phyloP scores from a whole-genome alignment of 1,140 invertebrate species.

The Venustaconcha ellipsiformis region DNA sequence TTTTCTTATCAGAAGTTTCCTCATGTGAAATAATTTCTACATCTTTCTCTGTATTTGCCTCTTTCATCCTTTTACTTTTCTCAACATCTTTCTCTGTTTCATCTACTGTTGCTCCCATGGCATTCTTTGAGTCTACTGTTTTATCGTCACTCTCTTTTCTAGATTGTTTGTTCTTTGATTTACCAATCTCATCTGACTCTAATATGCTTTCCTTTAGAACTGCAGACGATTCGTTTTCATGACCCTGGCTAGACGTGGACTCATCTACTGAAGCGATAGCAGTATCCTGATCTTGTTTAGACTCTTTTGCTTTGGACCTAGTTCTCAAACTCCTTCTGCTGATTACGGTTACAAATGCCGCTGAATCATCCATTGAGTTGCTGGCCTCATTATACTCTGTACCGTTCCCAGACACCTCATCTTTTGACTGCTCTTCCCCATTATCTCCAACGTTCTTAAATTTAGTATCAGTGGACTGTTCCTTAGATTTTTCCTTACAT shows the following conservation, averaged over 20 bases:
- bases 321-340: no score
- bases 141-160: not conserved
- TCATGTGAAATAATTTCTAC: not conserved
- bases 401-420: not conserved
- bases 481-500: not conserved
- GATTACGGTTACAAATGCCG: no score
- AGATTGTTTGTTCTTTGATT: no score
- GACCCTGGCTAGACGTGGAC: no score
- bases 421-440: not conserved
- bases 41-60: not conserved
- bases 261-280: no score
- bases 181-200: not conserved
- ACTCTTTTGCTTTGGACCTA: no score
- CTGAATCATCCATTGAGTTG: no score
- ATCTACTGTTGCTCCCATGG: not conserved
- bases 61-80: not conserved
- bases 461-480: not conserved
- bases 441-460: not conserved
- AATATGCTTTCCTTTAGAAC: not conserved
- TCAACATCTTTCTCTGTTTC: not conserved
- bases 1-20: not conserved
- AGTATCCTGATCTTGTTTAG: no score
- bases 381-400: not conserved
- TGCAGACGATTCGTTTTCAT: constrained; percentile 1
- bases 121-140: not conserved